Evolutionary conservation across 2,113 vertebrate species (phyloP), one percentile per base, ranked within the genome.

Genomic region (Corythaixoides concolor): DNA sequence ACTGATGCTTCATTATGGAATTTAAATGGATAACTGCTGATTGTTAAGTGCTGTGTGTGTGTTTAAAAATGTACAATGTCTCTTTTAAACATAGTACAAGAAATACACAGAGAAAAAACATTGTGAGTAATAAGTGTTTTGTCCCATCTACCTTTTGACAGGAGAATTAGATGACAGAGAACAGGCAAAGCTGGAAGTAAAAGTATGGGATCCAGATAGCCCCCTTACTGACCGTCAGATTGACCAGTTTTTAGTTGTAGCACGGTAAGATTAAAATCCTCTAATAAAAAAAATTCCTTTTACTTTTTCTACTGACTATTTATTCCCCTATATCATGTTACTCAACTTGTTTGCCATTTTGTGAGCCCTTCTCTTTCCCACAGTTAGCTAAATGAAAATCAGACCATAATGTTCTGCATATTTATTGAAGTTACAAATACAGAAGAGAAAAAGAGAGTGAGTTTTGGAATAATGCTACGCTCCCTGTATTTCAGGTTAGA

Each of bases 201-300:
- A 99, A 98, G 98, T 99, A 90, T 99, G 99, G 99, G 99, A 99
- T 98, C 99, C 99, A 96, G 98, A 99, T 97, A 99, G 99, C 95
- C 99, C 99, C 47, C 99, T 99, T 95, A 99, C 98, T 83, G 99
- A 99, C 97, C 99, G 99, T 97, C 99, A 99, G 98, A 99, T 99
- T 97, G 99, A 99, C 99, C 99, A 99, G 96, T 99, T 99, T 98
- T 98, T 99, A 95, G 99, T 99, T 96, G 99, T 99, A 97, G 99
- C 99, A 95, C 98, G 99, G 99, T 99, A 98, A 98, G 98, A 96
- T 94, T 96, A 64, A 91, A 95, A 95, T 95, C 67, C 64, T 94
- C 81, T 96, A 62, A 72, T 97, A 32, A 94, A 96, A 85, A 70
- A 93, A 78, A 81, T 69, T 76, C 63, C 60, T 88, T 96, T 95